phyloP scores from a whole-genome alignment of 1,140 invertebrate species.

The Psix sp. region DNA sequence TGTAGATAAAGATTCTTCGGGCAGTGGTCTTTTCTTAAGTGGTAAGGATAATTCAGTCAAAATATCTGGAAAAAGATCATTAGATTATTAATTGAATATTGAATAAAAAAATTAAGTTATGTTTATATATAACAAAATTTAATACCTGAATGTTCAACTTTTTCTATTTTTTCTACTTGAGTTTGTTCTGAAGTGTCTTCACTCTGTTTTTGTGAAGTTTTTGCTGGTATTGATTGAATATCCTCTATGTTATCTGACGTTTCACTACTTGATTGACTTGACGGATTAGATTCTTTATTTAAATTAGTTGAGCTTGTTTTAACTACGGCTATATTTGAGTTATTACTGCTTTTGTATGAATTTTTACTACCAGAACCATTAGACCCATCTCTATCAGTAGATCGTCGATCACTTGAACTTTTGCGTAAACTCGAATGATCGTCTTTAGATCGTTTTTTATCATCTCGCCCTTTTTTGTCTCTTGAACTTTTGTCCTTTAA shows the following conservation, averaged over 20 bases:
- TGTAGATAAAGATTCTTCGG: constrained; percentile 12
- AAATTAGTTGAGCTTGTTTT: constrained; percentile 64
- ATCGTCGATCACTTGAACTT: constrained; percentile 72
- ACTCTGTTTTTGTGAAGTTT: constrained; percentile 28
- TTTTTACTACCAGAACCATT: constrained; percentile 73
- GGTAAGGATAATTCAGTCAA: constrained; percentile 63
- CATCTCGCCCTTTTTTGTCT: constrained; percentile 71
- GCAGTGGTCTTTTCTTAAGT: constrained; percentile 69
- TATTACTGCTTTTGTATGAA: constrained; percentile 64
- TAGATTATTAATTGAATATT: no score
- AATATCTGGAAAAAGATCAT: constrained; percentile 12
- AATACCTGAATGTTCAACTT: no score
- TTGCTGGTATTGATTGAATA: constrained; percentile 53
- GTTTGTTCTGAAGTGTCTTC: constrained; percentile 6
- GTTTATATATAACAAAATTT: no score
- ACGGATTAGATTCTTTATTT: constrained; percentile 67
- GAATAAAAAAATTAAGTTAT: no score
- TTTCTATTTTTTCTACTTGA: no score
- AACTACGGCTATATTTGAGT: constrained; percentile 54
- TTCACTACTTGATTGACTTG: constrained; percentile 71
- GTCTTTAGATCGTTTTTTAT: constrained; percentile 73
- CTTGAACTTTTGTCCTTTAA: constrained; percentile 59
- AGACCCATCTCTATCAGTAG: constrained; percentile 74
- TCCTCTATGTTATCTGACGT: constrained; percentile 70
- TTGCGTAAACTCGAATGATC: constrained; percentile 73